Percentiles rank a stretch among this genome's conserved stretches.
Evolutionary conservation across 2,797 vertebrate genomes (phyloP).

Genomic region (Ctenopoma multispine): DNA sequence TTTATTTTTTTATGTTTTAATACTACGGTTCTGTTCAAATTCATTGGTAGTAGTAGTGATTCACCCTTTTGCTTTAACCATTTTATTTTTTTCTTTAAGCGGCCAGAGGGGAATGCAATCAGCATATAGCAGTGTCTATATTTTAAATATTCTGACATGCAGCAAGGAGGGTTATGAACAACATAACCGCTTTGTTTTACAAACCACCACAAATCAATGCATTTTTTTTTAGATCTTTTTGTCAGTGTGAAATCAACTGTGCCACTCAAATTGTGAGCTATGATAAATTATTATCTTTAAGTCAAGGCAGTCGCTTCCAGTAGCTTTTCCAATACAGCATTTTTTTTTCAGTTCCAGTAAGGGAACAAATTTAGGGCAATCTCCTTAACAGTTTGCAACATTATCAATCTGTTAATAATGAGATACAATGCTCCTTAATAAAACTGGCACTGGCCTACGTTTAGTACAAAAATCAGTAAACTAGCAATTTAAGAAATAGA

Average conservation of each 20-base stretch:
- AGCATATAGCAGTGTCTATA: constrained; percentile 45
- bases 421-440: no score
- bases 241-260: neutral
- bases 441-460: no score
- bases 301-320: neutral
- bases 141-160: constrained; percentile 53
- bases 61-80: constrained; percentile 75
- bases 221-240: constrained; percentile 4
- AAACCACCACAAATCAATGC: constrained; percentile 80
- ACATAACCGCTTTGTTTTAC: constrained; percentile 68
- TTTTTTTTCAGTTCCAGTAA: neutral
- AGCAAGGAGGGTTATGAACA: constrained; percentile 61
- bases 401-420: no score
- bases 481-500: no score
- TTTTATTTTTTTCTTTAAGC: constrained; percentile 68
- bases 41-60: constrained; percentile 61
- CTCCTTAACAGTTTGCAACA: no score
- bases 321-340: neutral
- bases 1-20: constrained; percentile 63
- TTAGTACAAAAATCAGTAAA: no score
- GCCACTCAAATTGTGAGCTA: neutral
- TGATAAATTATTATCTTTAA: neutral
- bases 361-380: no score
- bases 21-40: constrained; percentile 67
- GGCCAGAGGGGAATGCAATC: constrained; percentile 51